Evolutionary conservation across 2,113 vertebrate species (phyloP).

Genomic region (Burhinus oedicnemus): DNA sequence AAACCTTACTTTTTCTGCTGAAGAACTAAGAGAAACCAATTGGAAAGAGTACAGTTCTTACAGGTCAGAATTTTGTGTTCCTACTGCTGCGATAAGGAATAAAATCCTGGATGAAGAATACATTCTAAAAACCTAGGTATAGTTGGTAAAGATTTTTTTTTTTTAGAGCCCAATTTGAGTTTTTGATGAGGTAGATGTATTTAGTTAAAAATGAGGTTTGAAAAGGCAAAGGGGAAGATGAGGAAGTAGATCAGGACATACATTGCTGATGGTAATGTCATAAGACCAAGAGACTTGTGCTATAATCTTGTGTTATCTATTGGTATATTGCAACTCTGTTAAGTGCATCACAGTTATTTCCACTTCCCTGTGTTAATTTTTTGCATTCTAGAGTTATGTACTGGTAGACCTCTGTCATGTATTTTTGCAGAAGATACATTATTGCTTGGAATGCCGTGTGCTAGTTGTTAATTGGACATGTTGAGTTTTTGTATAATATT

Average conservation of each 20-base stretch:
- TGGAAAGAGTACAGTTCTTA: neutral
- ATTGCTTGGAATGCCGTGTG: neutral
- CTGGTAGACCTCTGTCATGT: neutral
- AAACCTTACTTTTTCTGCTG: neutral
- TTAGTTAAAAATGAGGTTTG: neutral
- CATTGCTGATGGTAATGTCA: neutral
- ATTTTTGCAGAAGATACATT: neutral
- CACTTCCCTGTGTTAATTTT: neutral
- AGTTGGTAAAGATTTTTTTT: neutral
- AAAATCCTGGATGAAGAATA: neutral
- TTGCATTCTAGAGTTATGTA: neutral
- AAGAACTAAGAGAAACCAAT: neutral
- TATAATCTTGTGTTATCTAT: neutral
- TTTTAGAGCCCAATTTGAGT: neutral
- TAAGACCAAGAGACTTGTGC: neutral
- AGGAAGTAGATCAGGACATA: neutral
- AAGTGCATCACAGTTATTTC: neutral
- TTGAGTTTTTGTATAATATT: neutral
- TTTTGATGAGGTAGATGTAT: neutral
- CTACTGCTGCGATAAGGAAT: neutral
- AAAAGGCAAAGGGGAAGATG: neutral
- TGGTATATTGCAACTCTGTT: neutral
- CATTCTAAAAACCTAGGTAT: neutral
- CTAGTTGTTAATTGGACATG: neutral
- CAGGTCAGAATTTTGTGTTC: neutral